phyloP scores from a whole-genome alignment of 2,888 invertebrate genomes.

The Pimpla rufipes region DNA sequence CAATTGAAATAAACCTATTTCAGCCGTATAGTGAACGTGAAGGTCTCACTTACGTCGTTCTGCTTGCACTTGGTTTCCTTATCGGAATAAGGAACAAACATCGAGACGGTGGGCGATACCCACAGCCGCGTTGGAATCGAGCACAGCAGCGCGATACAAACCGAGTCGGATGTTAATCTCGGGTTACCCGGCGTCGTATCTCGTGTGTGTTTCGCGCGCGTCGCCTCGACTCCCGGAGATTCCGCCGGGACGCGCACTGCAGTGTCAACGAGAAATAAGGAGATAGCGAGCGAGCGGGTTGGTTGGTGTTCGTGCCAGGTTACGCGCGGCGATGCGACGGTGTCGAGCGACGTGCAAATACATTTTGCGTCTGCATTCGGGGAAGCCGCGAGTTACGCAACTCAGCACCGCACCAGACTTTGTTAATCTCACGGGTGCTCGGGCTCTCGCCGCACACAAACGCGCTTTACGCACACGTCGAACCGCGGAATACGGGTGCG shows the following conservation, averaged over 20 bases:
- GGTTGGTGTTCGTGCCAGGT: constrained; percentile 41
- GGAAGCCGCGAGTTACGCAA: constrained; percentile 64
- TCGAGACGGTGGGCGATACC: background rate
- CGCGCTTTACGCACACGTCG: constrained; percentile 14
- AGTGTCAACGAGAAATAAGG: constrained; percentile 52
- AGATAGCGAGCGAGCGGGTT: constrained; percentile 48
- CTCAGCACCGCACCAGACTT: constrained; percentile 68
- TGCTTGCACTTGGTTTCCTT: constrained; percentile 6
- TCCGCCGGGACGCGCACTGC: constrained; percentile 50
- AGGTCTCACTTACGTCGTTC: background rate
- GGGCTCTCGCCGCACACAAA: constrained; percentile 59
- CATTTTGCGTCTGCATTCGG: constrained; percentile 68
- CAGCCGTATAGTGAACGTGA: too few relatives aligned
- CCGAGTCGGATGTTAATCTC: constrained; percentile 61
- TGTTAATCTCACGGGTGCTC: constrained; percentile 69
- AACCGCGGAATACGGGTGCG: background rate
- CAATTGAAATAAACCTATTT: too few relatives aligned
- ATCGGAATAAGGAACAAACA: constrained; percentile 20
- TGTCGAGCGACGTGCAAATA: constrained; percentile 64
- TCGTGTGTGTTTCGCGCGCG: constrained; percentile 36
- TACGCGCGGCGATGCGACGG: constrained; percentile 16
- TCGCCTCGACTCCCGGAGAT: constrained; percentile 55
- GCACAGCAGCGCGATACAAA: constrained; percentile 46
- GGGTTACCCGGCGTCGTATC: constrained; percentile 57
- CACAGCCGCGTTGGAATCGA: constrained; percentile 24